phyloP scores from a whole-genome alignment of 2,797 vertebrate genomes.

The Anableps anableps region DNA sequence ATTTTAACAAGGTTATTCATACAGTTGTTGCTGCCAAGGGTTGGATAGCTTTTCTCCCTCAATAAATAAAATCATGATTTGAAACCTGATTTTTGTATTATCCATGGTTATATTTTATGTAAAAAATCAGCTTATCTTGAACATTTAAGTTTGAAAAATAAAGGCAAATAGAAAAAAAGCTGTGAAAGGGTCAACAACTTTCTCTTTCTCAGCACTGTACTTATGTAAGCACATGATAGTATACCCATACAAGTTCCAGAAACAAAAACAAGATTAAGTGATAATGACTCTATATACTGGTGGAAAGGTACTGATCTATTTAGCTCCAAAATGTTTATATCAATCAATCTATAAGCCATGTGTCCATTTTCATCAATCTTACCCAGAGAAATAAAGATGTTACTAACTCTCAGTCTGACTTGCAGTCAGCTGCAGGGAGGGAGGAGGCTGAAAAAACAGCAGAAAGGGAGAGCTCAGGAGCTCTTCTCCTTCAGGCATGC shows the following conservation, averaged over 20 bases:
- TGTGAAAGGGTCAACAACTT: not conserved
- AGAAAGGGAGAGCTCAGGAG: slow-evolving; percentile 56
- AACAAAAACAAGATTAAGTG: too few relatives aligned
- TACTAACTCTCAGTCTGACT: not conserved
- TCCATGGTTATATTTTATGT: not conserved
- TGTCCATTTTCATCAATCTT: not conserved
- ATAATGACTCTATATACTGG: too few relatives aligned
- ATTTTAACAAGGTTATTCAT: too few relatives aligned
- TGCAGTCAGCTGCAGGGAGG: slow-evolving; percentile 57
- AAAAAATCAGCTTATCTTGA: not conserved
- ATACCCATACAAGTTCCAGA: not conserved
- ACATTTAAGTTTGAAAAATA: not conserved
- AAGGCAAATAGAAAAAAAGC: not conserved
- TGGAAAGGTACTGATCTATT: not conserved
- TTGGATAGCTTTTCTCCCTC: not conserved
- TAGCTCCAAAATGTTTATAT: not conserved
- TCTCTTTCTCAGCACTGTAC: not conserved
- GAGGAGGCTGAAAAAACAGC: slow-evolving; percentile 26
- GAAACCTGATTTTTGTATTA: not conserved
- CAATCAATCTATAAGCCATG: not conserved
- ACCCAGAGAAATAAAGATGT: not conserved
- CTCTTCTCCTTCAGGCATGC: slow-evolving; percentile 74
- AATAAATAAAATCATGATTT: not conserved
- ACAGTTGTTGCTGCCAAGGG: too few relatives aligned
- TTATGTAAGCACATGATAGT: not conserved